A percentile compares a stretch with the other conserved stretches of the same genome.
Evolutionary conservation across 1,140 invertebrate genomes (phyloP).

Genomic region (Brachionus paranguensis): DNA sequence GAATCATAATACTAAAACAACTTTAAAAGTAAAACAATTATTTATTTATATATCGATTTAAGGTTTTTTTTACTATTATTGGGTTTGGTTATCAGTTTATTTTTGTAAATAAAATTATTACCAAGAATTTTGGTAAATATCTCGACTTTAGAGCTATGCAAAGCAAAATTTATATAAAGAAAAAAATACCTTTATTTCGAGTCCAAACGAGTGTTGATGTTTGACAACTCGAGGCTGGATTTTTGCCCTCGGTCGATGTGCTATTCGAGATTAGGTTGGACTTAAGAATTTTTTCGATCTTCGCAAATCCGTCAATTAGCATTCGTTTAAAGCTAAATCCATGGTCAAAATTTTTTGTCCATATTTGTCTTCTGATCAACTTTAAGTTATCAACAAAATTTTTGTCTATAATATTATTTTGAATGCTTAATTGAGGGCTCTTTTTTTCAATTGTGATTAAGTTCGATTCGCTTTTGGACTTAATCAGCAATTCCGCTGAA

Average conservation of each 20-base stretch:
- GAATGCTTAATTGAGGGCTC: background rate
- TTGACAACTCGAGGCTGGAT: background rate
- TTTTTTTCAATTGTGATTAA: background rate
- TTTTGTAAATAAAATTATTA: slow-evolving; percentile 25
- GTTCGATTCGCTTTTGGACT: background rate
- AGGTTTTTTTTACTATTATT: background rate
- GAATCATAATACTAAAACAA: background rate
- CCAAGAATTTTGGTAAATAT: slow-evolving; percentile 4
- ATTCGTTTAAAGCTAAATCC: background rate
- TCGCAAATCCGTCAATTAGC: background rate
- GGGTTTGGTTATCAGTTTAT: background rate
- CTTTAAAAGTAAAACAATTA: background rate
- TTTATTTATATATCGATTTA: slow-evolving; percentile 30
- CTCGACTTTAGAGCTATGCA: background rate
- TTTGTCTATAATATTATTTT: background rate
- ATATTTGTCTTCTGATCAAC: background rate
- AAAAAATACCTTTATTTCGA: background rate
- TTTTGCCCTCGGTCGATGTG: background rate
- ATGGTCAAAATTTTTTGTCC: background rate
- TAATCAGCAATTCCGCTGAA: background rate
- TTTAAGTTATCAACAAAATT: background rate
- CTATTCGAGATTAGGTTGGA: background rate
- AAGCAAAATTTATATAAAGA: background rate
- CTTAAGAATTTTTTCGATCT: background rate
- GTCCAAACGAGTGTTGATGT: background rate